phyloP scores from a whole-genome alignment of 2,888 invertebrate genomes.

The Chaetogeoica ovagalla region DNA sequence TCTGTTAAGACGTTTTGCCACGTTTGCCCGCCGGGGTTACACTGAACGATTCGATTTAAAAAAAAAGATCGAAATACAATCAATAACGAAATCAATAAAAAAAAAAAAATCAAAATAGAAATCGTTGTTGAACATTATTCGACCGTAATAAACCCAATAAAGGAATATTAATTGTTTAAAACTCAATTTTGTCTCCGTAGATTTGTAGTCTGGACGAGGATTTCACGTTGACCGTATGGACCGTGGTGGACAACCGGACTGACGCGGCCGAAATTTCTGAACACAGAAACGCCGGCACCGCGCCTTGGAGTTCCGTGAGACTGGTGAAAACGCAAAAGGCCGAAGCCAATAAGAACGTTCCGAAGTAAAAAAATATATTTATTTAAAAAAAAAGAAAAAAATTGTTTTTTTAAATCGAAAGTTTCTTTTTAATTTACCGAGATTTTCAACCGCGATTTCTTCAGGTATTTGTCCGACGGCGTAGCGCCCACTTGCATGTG shows the following conservation, averaged over 20 bases:
- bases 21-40: too few species aligned
- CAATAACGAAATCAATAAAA: too few species aligned
- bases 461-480: conserved; percentile 12
- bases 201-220: conserved; percentile 61
- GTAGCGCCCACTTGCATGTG: conserved; percentile 21
- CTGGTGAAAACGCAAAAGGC: conserved; percentile 20
- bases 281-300: conserved; percentile 9
- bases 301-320: conserved; percentile 32
- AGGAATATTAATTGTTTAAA: too few species aligned
- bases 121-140: too few species aligned
- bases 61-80: too few species aligned
- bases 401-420: too few species aligned
- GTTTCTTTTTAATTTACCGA: too few species aligned
- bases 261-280: neutral
- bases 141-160: too few species aligned
- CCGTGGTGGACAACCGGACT: conserved; percentile 57
- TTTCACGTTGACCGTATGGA: conserved; percentile 61
- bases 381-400: too few species aligned
- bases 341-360: conserved; percentile 3
- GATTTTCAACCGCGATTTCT: neutral
- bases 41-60: too few species aligned
- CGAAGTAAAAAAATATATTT: neutral
- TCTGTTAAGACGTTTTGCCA: too few species aligned
- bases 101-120: too few species aligned
- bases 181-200: conserved; percentile 56